Conservation (phyloP, 2,113 vertebrate species). For the Hemichromis elongatus region DNA sequence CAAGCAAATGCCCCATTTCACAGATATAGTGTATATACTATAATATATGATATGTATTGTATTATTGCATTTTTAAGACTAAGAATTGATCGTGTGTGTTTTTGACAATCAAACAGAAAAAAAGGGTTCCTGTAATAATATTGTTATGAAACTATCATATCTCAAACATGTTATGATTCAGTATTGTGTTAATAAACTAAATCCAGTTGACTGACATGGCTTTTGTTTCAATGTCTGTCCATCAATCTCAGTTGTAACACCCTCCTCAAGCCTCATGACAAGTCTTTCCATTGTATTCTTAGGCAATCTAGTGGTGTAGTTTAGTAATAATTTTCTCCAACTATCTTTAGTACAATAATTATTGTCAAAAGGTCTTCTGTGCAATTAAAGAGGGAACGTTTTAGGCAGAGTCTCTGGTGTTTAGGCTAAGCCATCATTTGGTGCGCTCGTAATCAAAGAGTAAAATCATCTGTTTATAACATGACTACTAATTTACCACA, state of each 20-base stretch:
- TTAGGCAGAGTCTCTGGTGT: constrained; percentile 30
- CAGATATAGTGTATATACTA: background rate
- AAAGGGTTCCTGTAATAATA: background rate
- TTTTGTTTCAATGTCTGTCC: background rate
- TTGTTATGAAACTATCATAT: background rate
- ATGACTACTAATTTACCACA: constrained; percentile 61
- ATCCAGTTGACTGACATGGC: background rate
- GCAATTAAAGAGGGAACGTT: constrained; percentile 36
- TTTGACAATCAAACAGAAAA: background rate
- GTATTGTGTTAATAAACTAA: background rate
- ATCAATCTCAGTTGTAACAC: background rate
- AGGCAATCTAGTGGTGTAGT: background rate
- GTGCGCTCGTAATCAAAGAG: constrained; percentile 53
- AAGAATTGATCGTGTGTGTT: background rate
- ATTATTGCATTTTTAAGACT: background rate
- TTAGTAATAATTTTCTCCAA: background rate
- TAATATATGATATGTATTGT: background rate
- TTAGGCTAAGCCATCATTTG: constrained; percentile 53
- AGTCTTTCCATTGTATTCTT: background rate
- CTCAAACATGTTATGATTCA: background rate
- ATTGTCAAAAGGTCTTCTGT: background rate
- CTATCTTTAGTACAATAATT: constrained; percentile 31
- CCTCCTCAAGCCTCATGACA: background rate
- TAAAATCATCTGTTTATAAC: constrained; percentile 55
- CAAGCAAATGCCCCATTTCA: background rate